These are phyloP conservation scores for Physella acuta DNA, from an alignment of 1,140 invertebrate genomes.

Conservation along the genomic window DNA sequence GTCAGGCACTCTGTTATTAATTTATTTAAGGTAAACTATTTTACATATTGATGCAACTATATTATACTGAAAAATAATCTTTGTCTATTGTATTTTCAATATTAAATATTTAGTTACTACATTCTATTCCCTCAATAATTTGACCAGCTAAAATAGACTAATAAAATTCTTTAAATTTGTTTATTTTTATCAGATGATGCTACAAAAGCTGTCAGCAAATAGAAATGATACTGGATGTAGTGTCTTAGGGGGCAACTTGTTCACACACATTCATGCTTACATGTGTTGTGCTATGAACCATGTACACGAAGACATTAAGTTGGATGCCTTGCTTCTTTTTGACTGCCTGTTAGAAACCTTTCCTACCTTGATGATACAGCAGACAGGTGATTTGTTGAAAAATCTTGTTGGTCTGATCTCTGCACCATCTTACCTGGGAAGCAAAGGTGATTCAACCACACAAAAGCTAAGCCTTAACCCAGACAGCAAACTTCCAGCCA, in stretches of 20 bases:
- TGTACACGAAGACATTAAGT: constrained; percentile 75
- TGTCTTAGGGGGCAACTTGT: constrained; percentile 69
- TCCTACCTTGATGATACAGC: constrained; percentile 66
- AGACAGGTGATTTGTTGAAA: constrained; percentile 71
- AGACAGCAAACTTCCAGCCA: constrained; percentile 36
- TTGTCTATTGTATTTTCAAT: too few relatives aligned
- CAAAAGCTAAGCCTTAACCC: constrained; percentile 43
- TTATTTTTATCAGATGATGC: too few relatives aligned
- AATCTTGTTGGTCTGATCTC: constrained; percentile 79
- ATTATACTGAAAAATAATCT: too few relatives aligned
- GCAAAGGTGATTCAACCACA: constrained; percentile 29
- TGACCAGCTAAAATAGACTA: too few relatives aligned
- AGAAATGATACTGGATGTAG: too few relatives aligned
- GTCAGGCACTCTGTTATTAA: constrained; percentile 72
- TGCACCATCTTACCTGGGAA: constrained; percentile 28
- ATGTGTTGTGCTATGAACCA: constrained; percentile 84
- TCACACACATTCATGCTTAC: constrained; percentile 74
- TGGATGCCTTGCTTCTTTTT: constrained; percentile 78
- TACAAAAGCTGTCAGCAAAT: too few relatives aligned
- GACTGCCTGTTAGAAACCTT: constrained; percentile 67
- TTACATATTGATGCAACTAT: constrained; percentile 52
- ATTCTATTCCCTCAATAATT: too few relatives aligned
- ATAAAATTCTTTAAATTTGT: too few relatives aligned
- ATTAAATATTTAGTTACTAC: too few relatives aligned
- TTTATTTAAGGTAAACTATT: constrained; percentile 68